Conservation (phyloP, 2,113 vertebrate genomes). For the Anser brachyrhynchus region DNA sequence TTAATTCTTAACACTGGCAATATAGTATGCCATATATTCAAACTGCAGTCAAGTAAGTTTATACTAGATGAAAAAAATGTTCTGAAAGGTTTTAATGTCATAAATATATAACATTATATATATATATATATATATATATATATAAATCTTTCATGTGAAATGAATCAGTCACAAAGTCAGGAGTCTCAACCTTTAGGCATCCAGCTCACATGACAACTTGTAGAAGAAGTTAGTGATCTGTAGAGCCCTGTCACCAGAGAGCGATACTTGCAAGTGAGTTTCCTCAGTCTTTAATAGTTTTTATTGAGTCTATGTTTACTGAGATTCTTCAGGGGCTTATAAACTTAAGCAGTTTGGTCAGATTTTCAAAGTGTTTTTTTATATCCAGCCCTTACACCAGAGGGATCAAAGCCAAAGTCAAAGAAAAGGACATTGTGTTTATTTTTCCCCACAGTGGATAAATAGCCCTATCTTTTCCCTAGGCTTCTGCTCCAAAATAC, state of each 20-base stretch:
- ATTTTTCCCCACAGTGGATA: neutral
- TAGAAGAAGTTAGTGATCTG: neutral
- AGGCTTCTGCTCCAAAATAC: neutral
- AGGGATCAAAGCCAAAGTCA: conserved; percentile 33
- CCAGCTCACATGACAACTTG: neutral
- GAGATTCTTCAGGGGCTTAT: conserved; percentile 41
- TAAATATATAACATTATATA: neutral
- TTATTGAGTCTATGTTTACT: conserved; percentile 7
- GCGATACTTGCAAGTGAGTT: neutral
- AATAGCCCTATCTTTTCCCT: neutral
- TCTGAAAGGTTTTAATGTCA: neutral
- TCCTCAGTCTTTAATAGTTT: conserved; percentile 9
- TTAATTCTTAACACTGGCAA: neutral
- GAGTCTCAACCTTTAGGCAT: neutral
- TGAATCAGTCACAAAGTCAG: neutral
- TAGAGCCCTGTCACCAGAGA: neutral
- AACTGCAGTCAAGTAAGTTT: neutral
- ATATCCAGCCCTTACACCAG: conserved; percentile 11
- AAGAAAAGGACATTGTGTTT: neutral
- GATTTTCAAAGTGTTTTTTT: neutral
- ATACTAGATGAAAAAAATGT: neutral
- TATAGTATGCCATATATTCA: neutral
- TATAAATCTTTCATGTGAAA: neutral
- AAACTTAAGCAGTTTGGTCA: conserved; percentile 35
- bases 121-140: neutral